Evolutionary conservation across 2,888 invertebrate species (phyloP).

Genomic region (Epirrhoe tristata): DNA sequence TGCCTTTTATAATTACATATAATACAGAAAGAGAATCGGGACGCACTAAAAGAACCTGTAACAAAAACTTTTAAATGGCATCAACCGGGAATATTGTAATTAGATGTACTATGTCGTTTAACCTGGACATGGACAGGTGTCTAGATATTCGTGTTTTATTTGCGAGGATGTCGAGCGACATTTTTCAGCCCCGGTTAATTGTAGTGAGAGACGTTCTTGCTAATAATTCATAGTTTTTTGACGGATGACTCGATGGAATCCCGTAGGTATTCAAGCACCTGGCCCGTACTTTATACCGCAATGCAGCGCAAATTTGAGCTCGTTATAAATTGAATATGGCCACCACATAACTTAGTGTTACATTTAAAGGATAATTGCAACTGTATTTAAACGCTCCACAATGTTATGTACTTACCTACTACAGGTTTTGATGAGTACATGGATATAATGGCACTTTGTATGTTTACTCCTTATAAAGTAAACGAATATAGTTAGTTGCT

Average conservation of each 20-base stretch:
- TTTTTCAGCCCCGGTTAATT: conserved; percentile 77
- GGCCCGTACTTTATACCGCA: conserved; percentile 51
- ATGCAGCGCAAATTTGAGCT: conserved; percentile 49
- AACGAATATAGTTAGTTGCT: conserved; percentile 5
- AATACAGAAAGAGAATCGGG: conserved; percentile 42
- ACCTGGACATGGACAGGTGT: conserved; percentile 70
- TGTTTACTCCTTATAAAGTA: conserved; percentile 9
- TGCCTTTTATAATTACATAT: conserved; percentile 29
- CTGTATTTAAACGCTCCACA: conserved; percentile 20
- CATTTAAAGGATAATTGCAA: conserved; percentile 28
- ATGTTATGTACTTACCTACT: conserved; percentile 7
- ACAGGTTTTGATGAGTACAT: conserved; percentile 21
- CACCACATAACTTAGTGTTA: conserved; percentile 35
- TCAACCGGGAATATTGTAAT: conserved; percentile 53
- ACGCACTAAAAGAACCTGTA: conserved; percentile 48
- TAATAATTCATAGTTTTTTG: conserved; percentile 74
- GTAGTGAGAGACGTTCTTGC: conserved; percentile 60
- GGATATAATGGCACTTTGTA: conserved; percentile 10
- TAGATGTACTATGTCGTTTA: conserved; percentile 52
- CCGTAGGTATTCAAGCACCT: conserved; percentile 67
- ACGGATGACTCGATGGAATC: conserved; percentile 63
- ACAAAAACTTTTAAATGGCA: conserved; percentile 48
- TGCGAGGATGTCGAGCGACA: conserved; percentile 74
- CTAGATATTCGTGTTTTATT: conserved; percentile 61
- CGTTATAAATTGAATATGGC: conserved; percentile 39